Evolutionary conservation across 2,797 vertebrate species (phyloP).

Genomic region (Lepidocolaptes lacrymiger): DNA sequence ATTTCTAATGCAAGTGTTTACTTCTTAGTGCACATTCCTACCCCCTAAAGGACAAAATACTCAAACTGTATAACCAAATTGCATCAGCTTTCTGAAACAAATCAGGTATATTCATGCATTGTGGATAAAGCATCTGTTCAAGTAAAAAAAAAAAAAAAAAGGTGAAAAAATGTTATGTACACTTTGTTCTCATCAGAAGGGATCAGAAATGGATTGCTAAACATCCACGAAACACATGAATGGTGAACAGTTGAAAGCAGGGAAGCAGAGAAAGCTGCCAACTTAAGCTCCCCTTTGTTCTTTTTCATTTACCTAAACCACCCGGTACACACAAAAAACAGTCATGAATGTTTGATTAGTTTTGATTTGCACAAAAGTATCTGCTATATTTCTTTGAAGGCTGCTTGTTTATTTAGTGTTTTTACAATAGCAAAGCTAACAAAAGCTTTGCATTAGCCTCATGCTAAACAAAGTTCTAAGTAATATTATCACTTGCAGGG

Average conservation of each 20-base stretch:
- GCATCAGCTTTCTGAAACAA: not conserved
- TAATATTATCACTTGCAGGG: not conserved
- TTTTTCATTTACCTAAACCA: not conserved
- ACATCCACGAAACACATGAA: not conserved
- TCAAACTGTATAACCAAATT: not conserved
- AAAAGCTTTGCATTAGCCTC: not conserved
- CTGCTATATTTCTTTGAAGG: not conserved
- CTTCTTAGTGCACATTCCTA: not conserved
- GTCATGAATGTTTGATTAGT: not conserved
- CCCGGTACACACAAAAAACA: not conserved
- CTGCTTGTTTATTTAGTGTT: not conserved
- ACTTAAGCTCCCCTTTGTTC: not conserved
- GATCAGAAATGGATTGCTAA: not conserved
- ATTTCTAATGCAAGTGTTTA: not conserved
- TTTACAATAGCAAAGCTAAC: not conserved
- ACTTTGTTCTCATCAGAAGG: not conserved
- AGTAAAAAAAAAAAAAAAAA: not conserved
- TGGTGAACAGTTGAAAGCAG: not conserved
- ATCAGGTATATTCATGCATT: not conserved
- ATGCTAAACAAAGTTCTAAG: not conserved
- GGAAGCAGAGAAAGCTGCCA: not conserved
- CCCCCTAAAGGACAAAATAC: not conserved
- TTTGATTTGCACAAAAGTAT: not conserved
- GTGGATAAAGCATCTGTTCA: not conserved
- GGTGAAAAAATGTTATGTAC: not conserved